These are phyloP conservation scores for Megamerina dolium DNA, from an alignment of 2,888 invertebrate species.

Conservation along the genomic window DNA sequence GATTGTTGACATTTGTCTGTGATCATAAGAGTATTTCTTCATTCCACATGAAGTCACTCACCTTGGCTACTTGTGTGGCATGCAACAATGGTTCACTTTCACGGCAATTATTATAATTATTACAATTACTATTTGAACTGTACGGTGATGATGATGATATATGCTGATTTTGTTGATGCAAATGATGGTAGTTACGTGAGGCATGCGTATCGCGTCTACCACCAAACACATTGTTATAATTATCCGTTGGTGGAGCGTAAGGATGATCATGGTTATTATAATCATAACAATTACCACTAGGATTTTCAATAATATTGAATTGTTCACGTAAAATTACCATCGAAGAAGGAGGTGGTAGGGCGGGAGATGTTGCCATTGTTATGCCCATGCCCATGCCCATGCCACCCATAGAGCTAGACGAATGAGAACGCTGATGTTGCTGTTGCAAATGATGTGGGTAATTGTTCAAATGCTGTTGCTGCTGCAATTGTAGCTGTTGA, in stretches of 20 bases:
- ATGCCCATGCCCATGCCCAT: slow-evolving; percentile 19
- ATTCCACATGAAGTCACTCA: slow-evolving; percentile 32
- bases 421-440: slow-evolving; percentile 26
- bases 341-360: slow-evolving; percentile 43
- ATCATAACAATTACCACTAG: slow-evolving; percentile 41
- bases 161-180: slow-evolving; percentile 20
- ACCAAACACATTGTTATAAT: slow-evolving; percentile 32
- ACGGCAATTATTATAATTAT: slow-evolving; percentile 45
- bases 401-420: slow-evolving; percentile 24
- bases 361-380: slow-evolving; percentile 24
- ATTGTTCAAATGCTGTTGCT: slow-evolving; percentile 13
- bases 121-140: slow-evolving; percentile 37
- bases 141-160: slow-evolving; percentile 28
- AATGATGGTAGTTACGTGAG: slow-evolving; percentile 22
- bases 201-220: slow-evolving; percentile 28
- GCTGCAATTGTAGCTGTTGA: slow-evolving; percentile 21
- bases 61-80: slow-evolving; percentile 48
- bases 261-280: slow-evolving; percentile 32
- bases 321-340: slow-evolving; percentile 52
- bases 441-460: slow-evolving; percentile 8
- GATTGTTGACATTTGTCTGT: no score
- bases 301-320: slow-evolving; percentile 50
- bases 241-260: slow-evolving; percentile 35
- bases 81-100: slow-evolving; percentile 50
- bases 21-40: slow-evolving; percentile 20